Base-by-base conservation (phyloP, 2,797 vertebrate genomes). In the Syngnathus rostellatus region DNA sequence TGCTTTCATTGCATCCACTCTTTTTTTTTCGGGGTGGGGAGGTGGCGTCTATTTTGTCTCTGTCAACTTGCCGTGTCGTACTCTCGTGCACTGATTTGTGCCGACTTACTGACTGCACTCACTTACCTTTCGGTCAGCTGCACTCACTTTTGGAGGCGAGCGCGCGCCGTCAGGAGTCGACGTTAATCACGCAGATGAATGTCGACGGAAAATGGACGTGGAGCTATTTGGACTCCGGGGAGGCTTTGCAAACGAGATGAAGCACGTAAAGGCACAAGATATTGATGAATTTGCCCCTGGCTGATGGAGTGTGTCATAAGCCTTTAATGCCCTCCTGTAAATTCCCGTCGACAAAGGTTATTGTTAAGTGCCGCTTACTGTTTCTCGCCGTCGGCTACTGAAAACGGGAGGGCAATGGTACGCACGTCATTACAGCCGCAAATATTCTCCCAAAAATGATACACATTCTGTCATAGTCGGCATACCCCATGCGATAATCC, bases 91-190 rank as follows among this genome's bases (percentile, higher is more conserved):
- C 71, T 73, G 72, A 83, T 83, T 78, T 58, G 66, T 66, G 66
- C 68, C 70, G 72, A 83, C 76, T 80, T 74, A 68, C 72, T 65
- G 77, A 68, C 72, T 73, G 77, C 73, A 69, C 75, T 79, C 70
- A 51, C 79, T 76, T 74, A 73, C 72, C 77, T 53, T 79, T 69
- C 41, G 62, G 70, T 74, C 74, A 73, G 80, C 74, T 73, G 78
- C 65, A 65, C 74, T 74, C 75, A 73, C 75, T 75, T 72, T 65
- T 38, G 74, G 66, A 69, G 38, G 38, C 1, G 38, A 40, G 58
- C 25, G 45, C 41, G 72, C 65, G 58, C 70, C 68, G 65, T 69
- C 55, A 63, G 61, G 72, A n/a, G 39, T 54, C 43, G 54, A 54
- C 50, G 51, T 71, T 55, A 6, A 68, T 75, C 71, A 68, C 67